Conservation (phyloP, 2,888 invertebrate genomes). For the Sepiola atlantica region DNA sequence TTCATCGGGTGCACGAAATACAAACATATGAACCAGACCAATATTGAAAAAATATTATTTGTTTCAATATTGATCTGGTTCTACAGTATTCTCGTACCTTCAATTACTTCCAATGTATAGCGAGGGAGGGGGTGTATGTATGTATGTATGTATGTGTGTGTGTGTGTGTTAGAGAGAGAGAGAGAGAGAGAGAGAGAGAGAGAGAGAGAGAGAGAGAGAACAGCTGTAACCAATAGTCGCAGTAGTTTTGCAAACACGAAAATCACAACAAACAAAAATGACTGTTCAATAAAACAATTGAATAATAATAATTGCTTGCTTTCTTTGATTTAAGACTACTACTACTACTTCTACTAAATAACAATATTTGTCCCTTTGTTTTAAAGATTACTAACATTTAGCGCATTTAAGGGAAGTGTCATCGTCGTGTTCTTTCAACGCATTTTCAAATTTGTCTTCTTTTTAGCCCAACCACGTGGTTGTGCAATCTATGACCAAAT, state of each 20-base stretch:
- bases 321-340: background rate
- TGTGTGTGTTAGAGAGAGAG: background rate
- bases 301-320: background rate
- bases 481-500: constrained; percentile 10
- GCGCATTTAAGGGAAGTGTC: background rate
- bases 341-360: background rate
- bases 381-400: background rate
- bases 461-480: background rate
- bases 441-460: background rate
- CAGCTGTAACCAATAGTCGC: background rate
- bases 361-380: background rate
- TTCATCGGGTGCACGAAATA: no score
- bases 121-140: background rate
- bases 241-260: background rate
- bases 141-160: background rate
- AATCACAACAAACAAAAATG: background rate
- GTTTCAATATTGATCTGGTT: no score
- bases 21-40: no score
- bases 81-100: no score
- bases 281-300: background rate
- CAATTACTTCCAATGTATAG: background rate
- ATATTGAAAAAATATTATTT: no score
- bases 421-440: background rate
- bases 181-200: background rate
- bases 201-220: background rate